phyloP scores from a whole-genome alignment of 2,888 invertebrate genomes.

The Cryptocheilus praepositus region DNA sequence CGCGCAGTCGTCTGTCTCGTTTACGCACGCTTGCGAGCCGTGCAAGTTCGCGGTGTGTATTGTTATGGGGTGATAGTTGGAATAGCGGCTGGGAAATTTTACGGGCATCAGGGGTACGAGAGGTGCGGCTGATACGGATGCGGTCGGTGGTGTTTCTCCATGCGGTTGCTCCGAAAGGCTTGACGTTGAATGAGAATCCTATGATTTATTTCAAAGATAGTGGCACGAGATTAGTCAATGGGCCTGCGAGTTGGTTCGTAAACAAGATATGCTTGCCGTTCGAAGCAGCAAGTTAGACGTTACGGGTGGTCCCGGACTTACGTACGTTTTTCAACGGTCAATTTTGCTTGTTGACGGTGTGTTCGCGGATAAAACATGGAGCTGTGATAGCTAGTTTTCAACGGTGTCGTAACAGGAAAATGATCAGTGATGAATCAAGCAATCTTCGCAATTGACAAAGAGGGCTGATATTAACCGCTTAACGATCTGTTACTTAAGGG shows the following conservation, averaged over 20 bases:
- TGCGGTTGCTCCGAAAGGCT: conserved; percentile 70
- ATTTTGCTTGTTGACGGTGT: too few species aligned
- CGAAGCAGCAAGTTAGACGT: too few species aligned
- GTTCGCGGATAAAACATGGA: too few species aligned
- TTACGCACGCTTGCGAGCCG: conserved; percentile 55
- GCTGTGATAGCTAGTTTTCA: too few species aligned
- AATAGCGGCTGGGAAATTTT: conserved; percentile 68
- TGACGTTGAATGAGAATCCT: conserved; percentile 70
- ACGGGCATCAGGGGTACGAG: conserved; percentile 67
- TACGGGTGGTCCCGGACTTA: too few species aligned
- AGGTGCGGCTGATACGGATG: conserved; percentile 58
- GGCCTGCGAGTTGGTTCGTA: neutral
- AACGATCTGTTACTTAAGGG: too few species aligned
- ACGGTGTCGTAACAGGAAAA: too few species aligned
- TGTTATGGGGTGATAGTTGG: conserved; percentile 64
- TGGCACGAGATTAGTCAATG: conserved; percentile 13
- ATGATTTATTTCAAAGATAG: conserved; percentile 55
- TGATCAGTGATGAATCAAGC: too few species aligned
- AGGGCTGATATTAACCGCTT: too few species aligned
- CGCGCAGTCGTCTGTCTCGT: conserved; percentile 61
- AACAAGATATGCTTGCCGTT: too few species aligned
- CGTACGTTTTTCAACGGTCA: too few species aligned
- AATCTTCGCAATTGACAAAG: too few species aligned
- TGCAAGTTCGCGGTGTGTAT: conserved; percentile 59
- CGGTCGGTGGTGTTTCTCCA: conserved; percentile 61